These are phyloP conservation scores for Euglossa dilemma DNA, from an alignment of 1,140 invertebrate species.

Conservation along the genomic window DNA sequence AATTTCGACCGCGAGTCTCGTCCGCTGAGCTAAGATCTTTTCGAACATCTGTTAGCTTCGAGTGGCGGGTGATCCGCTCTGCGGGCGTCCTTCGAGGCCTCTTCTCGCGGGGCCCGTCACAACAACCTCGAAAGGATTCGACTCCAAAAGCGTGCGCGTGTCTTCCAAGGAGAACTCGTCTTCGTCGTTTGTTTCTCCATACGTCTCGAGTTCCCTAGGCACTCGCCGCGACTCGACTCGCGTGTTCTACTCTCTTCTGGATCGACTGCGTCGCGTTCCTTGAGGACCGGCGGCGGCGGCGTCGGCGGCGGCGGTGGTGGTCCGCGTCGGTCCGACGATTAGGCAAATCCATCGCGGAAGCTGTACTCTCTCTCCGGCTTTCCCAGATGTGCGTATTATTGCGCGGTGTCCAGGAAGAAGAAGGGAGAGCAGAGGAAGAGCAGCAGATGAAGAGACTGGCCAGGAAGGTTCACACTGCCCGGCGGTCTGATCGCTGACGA, in stretches of 20 bases:
- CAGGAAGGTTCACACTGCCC: constrained; percentile 70
- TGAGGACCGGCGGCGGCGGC: no score
- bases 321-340: neutral
- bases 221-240: neutral
- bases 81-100: neutral
- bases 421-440: constrained; percentile 29
- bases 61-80: neutral
- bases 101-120: neutral
- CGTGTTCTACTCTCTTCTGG: neutral
- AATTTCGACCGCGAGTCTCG: constrained; percentile 1
- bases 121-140: neutral
- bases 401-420: constrained; percentile 38
- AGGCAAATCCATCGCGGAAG: constrained; percentile 33
- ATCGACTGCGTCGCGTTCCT: neutral
- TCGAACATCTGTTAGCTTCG: constrained; percentile 44
- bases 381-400: constrained; percentile 37
- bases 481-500: constrained; percentile 73
- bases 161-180: no score
- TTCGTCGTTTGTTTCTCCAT: no score
- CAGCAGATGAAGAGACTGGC: constrained; percentile 59
- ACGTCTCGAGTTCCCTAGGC: neutral
- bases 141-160: neutral
- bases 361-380: neutral
- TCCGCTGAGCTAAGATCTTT: neutral
- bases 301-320: no score